Percentiles rank a stretch among this genome's conserved stretches.
Conservation (phyloP, 2,113 vertebrate genomes). For the Stegostoma tigrinum region DNA sequence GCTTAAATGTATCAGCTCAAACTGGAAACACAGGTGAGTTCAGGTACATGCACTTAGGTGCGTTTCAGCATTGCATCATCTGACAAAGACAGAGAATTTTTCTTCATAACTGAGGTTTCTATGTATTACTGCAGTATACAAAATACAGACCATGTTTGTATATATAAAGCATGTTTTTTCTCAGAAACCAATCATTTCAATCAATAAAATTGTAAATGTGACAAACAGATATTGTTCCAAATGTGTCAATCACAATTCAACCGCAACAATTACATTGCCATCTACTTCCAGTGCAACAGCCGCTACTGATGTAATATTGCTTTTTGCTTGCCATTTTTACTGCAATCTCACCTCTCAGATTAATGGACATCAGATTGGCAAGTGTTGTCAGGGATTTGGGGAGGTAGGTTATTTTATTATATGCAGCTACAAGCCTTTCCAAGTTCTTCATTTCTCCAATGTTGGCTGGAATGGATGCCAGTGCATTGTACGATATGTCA, state of each 20-base stretch:
- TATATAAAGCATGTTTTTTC: neutral
- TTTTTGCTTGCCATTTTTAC: neutral
- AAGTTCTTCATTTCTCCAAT: slow-evolving; percentile 48
- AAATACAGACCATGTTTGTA: neutral
- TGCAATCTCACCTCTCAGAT: slow-evolving; percentile 48
- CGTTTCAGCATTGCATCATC: neutral
- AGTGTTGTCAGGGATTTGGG: slow-evolving; percentile 48
- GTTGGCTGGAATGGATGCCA: slow-evolving; percentile 49
- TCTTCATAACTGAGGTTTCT: neutral
- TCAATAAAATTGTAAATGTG: neutral
- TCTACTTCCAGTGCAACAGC: neutral
- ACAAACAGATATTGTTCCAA: neutral
- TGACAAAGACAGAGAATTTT: neutral
- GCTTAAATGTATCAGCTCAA: neutral
- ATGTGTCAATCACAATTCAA: neutral
- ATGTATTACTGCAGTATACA: neutral
- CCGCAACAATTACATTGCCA: neutral
- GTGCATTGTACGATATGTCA: slow-evolving; percentile 53
- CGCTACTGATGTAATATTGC: neutral
- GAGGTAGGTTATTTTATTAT: slow-evolving; percentile 48
- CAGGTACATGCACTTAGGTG: neutral
- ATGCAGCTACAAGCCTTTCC: slow-evolving; percentile 45
- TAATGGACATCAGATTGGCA: slow-evolving; percentile 45
- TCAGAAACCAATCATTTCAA: neutral
- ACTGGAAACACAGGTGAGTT: neutral